Conservation (phyloP, 2,113 vertebrate genomes). For the Limnothrissa miodon region DNA sequence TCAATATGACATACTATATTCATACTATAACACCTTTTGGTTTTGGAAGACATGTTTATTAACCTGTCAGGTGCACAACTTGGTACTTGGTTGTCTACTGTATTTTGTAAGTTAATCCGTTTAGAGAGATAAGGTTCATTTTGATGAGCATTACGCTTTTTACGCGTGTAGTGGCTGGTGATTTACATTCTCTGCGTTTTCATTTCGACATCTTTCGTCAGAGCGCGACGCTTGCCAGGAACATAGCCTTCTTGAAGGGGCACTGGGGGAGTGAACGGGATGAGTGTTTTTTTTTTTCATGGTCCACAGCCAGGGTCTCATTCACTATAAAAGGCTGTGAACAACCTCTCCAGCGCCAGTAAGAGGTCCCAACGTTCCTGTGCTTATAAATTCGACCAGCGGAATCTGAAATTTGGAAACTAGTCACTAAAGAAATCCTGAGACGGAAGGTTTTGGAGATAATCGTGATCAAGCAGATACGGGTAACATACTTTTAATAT, state of each 20-base stretch:
- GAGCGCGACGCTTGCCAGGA: conserved; percentile 55
- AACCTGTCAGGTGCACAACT: too few species aligned
- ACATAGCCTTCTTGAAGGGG: conserved; percentile 52
- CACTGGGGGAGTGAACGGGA: conserved; percentile 35
- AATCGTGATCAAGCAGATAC: background rate
- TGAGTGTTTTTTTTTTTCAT: conserved; percentile 32
- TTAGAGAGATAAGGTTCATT: background rate
- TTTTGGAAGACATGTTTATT: background rate
- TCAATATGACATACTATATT: background rate
- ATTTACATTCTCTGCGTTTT: conserved; percentile 39
- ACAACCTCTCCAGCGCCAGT: conserved; percentile 45
- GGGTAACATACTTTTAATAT: background rate
- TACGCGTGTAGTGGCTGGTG: background rate
- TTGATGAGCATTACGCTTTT: background rate
- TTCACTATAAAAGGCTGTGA: conserved; percentile 74
- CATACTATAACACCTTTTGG: background rate
- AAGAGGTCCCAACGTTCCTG: conserved; percentile 43
- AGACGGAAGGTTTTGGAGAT: background rate
- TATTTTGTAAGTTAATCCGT: background rate
- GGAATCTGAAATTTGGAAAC: background rate
- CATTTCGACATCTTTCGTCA: conserved; percentile 48
- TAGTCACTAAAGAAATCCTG: background rate
- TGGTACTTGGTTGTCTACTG: too few species aligned
- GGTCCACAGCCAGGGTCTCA: conserved; percentile 55
- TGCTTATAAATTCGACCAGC: conserved; percentile 43